These are phyloP conservation scores for Melanotaenia trifasciata DNA, from an alignment of 2,797 vertebrate species.

Conservation along the genomic window DNA sequence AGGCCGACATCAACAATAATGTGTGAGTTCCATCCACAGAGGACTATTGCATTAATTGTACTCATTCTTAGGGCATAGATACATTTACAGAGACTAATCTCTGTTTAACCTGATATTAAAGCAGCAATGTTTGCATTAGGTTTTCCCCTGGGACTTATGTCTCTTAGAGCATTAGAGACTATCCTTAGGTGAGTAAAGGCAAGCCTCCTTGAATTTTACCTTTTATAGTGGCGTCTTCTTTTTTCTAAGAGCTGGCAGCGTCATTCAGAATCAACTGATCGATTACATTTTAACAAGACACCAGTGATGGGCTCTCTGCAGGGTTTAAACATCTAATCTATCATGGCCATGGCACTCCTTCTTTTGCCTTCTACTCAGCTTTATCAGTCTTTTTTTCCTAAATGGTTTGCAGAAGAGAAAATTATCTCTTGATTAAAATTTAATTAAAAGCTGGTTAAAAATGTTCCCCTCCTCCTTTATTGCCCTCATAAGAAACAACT, in stretches of 20 bases:
- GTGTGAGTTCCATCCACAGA: slow-evolving; percentile 12
- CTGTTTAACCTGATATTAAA: slow-evolving; percentile 31
- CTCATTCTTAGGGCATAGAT: slow-evolving; percentile 23
- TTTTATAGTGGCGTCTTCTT: slow-evolving; percentile 58
- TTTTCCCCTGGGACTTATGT: slow-evolving; percentile 18
- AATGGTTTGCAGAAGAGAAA: slow-evolving; percentile 71
- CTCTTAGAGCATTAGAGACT: slow-evolving; percentile 13
- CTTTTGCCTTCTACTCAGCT: slow-evolving; percentile 54
- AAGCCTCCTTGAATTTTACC: slow-evolving; percentile 41
- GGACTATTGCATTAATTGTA: slow-evolving; percentile 28
- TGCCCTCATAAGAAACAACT: slow-evolving; percentile 68
- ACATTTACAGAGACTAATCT: slow-evolving; percentile 6
- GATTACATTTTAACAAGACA: slow-evolving; percentile 83
- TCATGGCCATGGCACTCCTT: slow-evolving; percentile 63
- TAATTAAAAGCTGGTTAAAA: slow-evolving; percentile 83
- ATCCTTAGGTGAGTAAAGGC: slow-evolving; percentile 21
- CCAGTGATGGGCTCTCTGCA: slow-evolving; percentile 71
- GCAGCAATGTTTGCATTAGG: slow-evolving; percentile 14
- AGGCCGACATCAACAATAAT: slow-evolving; percentile 37
- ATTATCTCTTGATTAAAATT: slow-evolving; percentile 85
- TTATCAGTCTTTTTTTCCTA: slow-evolving; percentile 71
- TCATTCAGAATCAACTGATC: slow-evolving; percentile 77
- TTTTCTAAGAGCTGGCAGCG: slow-evolving; percentile 61
- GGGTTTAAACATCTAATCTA: slow-evolving; percentile 81
- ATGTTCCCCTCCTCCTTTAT: slow-evolving; percentile 42